These are phyloP conservation scores for Limulus polyphemus DNA, from an alignment of 2,888 invertebrate genomes.

Conservation along the genomic window DNA sequence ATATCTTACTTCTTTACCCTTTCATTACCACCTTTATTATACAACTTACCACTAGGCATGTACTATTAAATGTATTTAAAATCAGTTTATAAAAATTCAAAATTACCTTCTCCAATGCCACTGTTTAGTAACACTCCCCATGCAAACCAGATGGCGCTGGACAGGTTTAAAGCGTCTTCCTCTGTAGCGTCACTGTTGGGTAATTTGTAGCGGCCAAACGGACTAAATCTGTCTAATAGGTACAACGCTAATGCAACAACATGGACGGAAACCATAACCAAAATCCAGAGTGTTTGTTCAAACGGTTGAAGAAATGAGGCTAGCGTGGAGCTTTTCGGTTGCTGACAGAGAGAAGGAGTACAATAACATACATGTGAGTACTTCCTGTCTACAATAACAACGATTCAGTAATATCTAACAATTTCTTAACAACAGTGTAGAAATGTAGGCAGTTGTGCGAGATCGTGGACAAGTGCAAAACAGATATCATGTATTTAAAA, in stretches of 20 bases:
- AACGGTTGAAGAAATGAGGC: conserved; percentile 99
- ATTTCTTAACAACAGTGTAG: too few species aligned
- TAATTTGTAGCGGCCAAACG: conserved; percentile 34
- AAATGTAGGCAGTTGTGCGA: too few species aligned
- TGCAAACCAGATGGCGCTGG: conserved; percentile 99
- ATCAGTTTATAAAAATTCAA: too few species aligned
- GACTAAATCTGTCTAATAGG: conserved; percentile 55
- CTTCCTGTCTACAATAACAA: too few species aligned
- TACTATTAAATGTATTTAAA: too few species aligned
- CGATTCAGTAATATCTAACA: too few species aligned
- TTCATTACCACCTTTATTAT: too few species aligned
- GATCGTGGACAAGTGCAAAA: too few species aligned
- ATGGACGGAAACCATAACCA: conserved; percentile 97
- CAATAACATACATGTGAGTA: too few species aligned
- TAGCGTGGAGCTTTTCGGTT: conserved; percentile 86
- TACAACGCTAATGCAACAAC: conserved; percentile 94
- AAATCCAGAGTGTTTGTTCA: conserved; percentile 93
- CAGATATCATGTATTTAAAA: too few species aligned
- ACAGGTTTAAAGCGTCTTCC: conserved; percentile 92
- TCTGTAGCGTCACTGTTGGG: conserved; percentile 53
- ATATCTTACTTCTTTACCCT: too few species aligned
- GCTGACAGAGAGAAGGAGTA: conserved; percentile 48
- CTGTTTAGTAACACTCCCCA: conserved; percentile 98
- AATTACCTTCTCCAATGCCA: conserved; percentile 90
- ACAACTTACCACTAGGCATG: too few species aligned